Evolutionary conservation across 2,113 vertebrate species (phyloP), one percentile per base, ranked within the genome.

Genomic region (Xenus cinereus): DNA sequence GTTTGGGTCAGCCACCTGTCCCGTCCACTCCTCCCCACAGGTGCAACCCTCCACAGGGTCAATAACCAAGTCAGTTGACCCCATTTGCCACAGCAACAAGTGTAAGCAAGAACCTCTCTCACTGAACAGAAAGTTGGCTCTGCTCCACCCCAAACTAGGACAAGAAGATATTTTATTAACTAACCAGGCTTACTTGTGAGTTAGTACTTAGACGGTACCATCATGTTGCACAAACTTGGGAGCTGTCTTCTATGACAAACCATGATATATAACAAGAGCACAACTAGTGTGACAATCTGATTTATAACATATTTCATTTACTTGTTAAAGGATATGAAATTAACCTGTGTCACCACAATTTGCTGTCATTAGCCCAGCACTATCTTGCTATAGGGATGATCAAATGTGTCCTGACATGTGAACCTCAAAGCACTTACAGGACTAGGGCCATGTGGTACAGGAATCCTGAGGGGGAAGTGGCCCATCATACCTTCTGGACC

Each of bases 301-400:
- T 85, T 67, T 57, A 73, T 30, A 90, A 78, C 9, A 27, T 53
- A 60, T n/a, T 87, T 62, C 8, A 63, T 69, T 73, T 95, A 62
- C n/a, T 59, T 67, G 33, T 26, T 90, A 76, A 94, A 86, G 68
- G 50, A 93, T 84, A n/a, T 63, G 45, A 90, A 91, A 91, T 90
- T 93, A 91, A 90, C 64, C 68, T 46, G 7, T 35, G 48, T 69
- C 60, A 81, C 63, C 60, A 88, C 23, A 4, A 1, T 63, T 81
- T 71, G 32, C 23, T 63, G 56, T 77, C 64, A 78, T 81, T 80
- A 81, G 14, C 43, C 43, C 39, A 77, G 51, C 21, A 27, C 19
- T 78, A 24, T 67, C 39, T 72, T 84, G 60, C 73, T 48, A 50
- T 3, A 39, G 14, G 32, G 26, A 86, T 62, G 60, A 86, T n/a